A percentile compares a stretch with the other conserved stretches of the same genome.
Conservation (phyloP, 2,797 vertebrate species). For the Eremophila alpestris region DNA sequence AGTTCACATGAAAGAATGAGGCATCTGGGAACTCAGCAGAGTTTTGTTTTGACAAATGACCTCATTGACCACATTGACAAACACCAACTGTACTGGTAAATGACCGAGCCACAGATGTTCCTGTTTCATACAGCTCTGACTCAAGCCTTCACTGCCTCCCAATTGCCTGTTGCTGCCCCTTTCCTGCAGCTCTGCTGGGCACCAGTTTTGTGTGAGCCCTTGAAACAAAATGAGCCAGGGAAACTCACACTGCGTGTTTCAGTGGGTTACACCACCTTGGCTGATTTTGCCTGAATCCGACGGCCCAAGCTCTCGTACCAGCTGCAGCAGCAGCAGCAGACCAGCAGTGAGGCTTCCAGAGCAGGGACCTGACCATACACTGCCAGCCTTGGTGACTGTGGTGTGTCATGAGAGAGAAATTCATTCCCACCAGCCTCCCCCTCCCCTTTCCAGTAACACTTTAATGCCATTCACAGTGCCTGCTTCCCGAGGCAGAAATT, state of each 20-base stretch:
- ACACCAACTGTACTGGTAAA: constrained; percentile 28
- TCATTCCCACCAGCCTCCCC: too few relatives aligned
- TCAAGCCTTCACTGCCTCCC: not conserved
- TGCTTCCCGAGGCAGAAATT: not conserved
- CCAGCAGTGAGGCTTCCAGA: too few relatives aligned
- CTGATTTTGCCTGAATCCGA: not conserved
- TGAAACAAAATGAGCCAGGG: not conserved
- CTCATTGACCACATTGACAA: constrained; percentile 23
- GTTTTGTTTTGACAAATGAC: constrained; percentile 51
- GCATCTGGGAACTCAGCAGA: constrained; percentile 40
- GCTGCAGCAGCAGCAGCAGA: not conserved
- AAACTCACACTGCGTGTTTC: not conserved
- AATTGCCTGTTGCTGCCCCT: not conserved
- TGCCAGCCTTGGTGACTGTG: too few relatives aligned
- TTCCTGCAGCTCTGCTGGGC: not conserved
- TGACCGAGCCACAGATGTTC: not conserved
- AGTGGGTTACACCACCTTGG: not conserved
- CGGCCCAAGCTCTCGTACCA: not conserved
- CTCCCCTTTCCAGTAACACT: not conserved
- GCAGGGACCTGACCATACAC: too few relatives aligned
- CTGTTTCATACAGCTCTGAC: not conserved
- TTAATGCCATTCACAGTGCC: not conserved
- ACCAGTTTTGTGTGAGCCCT: not conserved
- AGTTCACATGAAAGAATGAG: not conserved
- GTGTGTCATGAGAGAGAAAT: too few relatives aligned